Conservation (phyloP, 2,888 invertebrate species). For the Stenurella melanura region DNA sequence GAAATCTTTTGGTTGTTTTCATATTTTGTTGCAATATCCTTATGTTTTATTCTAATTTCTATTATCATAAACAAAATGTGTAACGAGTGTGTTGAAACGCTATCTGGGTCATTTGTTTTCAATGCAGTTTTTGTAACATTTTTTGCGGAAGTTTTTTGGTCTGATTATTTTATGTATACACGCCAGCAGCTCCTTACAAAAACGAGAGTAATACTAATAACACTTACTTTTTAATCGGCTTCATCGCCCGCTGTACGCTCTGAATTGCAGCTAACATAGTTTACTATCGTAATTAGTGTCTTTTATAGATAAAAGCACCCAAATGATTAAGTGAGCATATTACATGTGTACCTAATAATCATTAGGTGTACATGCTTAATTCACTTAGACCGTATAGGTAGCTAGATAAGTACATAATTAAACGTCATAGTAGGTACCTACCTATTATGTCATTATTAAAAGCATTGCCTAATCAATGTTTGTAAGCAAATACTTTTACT, state of each 20-base stretch:
- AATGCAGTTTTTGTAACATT: constrained; percentile 45
- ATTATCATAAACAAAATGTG: constrained; percentile 26
- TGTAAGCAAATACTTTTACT: too few species aligned
- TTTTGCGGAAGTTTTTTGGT: constrained; percentile 51
- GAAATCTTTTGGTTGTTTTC: constrained; percentile 52
- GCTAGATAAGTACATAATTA: too few species aligned
- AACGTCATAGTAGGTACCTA: too few species aligned
- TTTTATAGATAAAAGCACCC: not conserved
- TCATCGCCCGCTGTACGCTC: not conserved
- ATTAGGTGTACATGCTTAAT: too few species aligned
- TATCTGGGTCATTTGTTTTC: constrained; percentile 48
- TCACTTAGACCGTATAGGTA: too few species aligned
- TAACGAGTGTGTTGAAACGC: constrained; percentile 35
- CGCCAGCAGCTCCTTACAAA: not conserved
- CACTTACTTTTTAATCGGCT: not conserved
- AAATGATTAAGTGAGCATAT: not conserved
- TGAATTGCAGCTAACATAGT: not conserved
- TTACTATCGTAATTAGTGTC: constrained; percentile 1
- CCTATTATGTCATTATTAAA: too few species aligned
- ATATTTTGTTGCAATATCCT: constrained; percentile 44
- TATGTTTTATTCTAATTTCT: constrained; percentile 36
- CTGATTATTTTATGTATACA: constrained; percentile 44
- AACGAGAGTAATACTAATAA: not conserved
- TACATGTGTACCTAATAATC: not conserved
- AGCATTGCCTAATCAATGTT: too few species aligned